Base-by-base conservation (phyloP, 2,113 vertebrate genomes). In the Poeciliopsis occidentalis region DNA sequence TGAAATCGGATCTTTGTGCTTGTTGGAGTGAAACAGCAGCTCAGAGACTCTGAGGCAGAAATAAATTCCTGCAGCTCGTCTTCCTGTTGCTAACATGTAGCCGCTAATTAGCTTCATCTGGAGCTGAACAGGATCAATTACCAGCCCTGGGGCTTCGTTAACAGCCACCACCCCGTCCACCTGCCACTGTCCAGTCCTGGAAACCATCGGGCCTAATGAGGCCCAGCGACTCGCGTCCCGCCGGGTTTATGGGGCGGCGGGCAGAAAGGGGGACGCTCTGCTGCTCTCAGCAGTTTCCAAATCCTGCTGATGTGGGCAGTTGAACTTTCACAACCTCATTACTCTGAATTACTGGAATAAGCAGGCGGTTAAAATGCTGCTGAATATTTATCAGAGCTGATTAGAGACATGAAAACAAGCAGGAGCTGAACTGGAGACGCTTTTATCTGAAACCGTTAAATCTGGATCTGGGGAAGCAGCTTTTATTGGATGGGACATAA, bases 151-250 rank as follows among this genome's bases (percentile, higher is more conserved):
- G 5, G 78, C 73, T 51, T 57, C 26, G 44, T 64, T 73, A 30
- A 54, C 19, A 1, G 57, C 47, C 17, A 73, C 64, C 39, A 39
- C 65, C 30, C 74, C 64, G 73, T n/a, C 51, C 69, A 60, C 65
- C 76, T 69, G 73, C 41, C 63, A 29, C 13, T 69, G 19, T 72
- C 75, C 67, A 8, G 60, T 2, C 30, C 77, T 85, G 71, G 76
- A 85, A 78, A 61, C 72, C 27, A 80, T 85, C 77, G 73, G 77
- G 80, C 47, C 57, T 85, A 76, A 85, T n/a, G 47, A 85, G 80
- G 67, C 85, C 72, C 34, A 62, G 32, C 60, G 66, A 30, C 66
- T 39, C 2, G 0, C 32, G 73, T 79, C 72, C 79, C 79, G 78
- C 60, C 12, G 78, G 29, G 73, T 74, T 84, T 70, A 69, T 27